Conservation (phyloP, 2,888 invertebrate genomes). For the Eugnorisma glareosa region DNA sequence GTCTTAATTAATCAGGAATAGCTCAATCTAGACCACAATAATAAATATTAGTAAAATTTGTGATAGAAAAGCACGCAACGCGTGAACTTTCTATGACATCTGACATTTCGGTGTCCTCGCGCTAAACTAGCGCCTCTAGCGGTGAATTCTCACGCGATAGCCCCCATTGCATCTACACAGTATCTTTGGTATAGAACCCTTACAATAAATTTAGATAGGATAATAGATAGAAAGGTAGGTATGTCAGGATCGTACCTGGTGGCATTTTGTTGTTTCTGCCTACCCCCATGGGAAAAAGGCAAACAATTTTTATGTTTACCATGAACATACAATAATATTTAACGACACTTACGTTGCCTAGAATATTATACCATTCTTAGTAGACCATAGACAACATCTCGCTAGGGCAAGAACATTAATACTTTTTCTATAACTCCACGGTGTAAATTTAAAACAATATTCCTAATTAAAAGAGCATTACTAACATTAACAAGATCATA, state of each 20-base stretch:
- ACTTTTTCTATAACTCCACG: background rate
- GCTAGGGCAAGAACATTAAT: background rate
- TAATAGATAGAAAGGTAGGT: background rate
- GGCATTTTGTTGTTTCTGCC: background rate
- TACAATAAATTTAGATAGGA: background rate
- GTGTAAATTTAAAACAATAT: background rate
- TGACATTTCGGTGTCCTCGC: too few relatives aligned
- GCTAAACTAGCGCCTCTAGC: too few relatives aligned
- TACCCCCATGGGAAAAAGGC: background rate
- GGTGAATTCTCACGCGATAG: too few relatives aligned
- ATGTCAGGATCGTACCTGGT: background rate
- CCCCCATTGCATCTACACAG: too few relatives aligned
- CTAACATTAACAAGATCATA: slow-evolving; percentile 3
- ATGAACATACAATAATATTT: slow-evolving; percentile 35
- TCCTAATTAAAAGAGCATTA: slow-evolving; percentile 7
- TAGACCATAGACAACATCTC: background rate
- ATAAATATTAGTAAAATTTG: too few relatives aligned
- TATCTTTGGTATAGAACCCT: too few relatives aligned
- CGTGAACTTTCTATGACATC: too few relatives aligned
- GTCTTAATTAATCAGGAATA: too few relatives aligned
- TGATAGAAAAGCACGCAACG: too few relatives aligned
- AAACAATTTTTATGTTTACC: background rate
- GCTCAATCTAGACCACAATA: too few relatives aligned
- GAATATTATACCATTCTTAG: slow-evolving; percentile 2
- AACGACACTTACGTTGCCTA: slow-evolving; percentile 8